Conservation (phyloP, 2,888 invertebrate genomes). For the Eupithecia exiguata region DNA sequence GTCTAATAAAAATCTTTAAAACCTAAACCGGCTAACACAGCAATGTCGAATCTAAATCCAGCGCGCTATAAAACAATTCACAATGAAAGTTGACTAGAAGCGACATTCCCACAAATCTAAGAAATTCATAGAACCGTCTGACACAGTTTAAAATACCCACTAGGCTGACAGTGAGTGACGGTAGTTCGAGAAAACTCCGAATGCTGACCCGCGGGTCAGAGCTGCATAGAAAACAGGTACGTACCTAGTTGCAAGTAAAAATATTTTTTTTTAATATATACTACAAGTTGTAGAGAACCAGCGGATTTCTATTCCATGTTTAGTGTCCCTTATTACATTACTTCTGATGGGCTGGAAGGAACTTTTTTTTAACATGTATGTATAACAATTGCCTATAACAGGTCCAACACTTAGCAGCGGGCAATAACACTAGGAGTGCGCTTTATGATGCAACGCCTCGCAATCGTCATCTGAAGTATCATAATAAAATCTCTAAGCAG, state of each 20-base stretch:
- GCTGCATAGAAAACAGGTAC: conserved; percentile 12
- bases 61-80: background rate
- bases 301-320: too few species aligned
- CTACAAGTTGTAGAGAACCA: too few species aligned
- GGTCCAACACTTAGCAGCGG: too few species aligned
- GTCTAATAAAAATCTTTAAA: background rate
- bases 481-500: too few species aligned
- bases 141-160: conserved; percentile 51
- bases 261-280: too few species aligned
- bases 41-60: conserved; percentile 7
- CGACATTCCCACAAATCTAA: conserved; percentile 24
- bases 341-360: too few species aligned
- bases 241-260: background rate
- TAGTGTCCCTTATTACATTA: too few species aligned
- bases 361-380: too few species aligned
- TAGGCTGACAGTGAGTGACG: conserved; percentile 54
- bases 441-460: too few species aligned
- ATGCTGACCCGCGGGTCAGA: conserved; percentile 29
- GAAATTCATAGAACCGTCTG: conserved; percentile 39
- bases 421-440: too few species aligned
- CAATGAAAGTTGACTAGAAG: conserved; percentile 5
- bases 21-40: background rate
- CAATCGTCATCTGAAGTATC: too few species aligned
- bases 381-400: too few species aligned
- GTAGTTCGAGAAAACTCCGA: conserved; percentile 41